phyloP scores from a whole-genome alignment of 2,113 vertebrate genomes.

The Xenus cinereus region DNA sequence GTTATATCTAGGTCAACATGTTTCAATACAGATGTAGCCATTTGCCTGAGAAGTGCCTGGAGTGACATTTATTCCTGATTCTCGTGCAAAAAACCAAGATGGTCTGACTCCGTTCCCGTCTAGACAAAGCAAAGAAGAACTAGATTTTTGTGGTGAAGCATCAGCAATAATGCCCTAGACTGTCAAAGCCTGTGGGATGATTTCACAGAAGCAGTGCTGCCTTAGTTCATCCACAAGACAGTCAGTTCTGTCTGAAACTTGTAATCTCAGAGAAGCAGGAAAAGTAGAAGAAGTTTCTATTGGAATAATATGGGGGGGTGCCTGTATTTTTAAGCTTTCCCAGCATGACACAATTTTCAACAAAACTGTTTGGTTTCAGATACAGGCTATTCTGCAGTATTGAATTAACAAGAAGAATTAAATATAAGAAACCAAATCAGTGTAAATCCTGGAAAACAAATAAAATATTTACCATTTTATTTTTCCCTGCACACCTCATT shows the following conservation, averaged over 20 bases:
- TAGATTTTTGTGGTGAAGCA: background rate
- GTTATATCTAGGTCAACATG: background rate
- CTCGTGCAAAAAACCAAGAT: background rate
- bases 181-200: background rate
- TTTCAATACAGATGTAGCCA: background rate
- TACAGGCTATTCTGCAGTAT: background rate
- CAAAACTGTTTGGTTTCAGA: background rate
- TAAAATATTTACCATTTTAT: background rate
- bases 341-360: background rate
- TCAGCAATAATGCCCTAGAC: background rate
- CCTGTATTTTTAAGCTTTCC: background rate
- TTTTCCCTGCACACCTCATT: background rate
- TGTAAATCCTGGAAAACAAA: background rate
- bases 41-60: background rate
- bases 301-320: background rate
- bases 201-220: background rate
- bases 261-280: background rate
- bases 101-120: background rate
- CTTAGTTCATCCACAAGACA: background rate
- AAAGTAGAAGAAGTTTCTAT: background rate
- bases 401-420: background rate
- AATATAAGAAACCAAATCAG: background rate
- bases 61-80: background rate
- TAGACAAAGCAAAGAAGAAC: background rate
- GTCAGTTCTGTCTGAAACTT: background rate